Conservation (phyloP, 2,797 vertebrate species). For the Galaxias olidus region DNA sequence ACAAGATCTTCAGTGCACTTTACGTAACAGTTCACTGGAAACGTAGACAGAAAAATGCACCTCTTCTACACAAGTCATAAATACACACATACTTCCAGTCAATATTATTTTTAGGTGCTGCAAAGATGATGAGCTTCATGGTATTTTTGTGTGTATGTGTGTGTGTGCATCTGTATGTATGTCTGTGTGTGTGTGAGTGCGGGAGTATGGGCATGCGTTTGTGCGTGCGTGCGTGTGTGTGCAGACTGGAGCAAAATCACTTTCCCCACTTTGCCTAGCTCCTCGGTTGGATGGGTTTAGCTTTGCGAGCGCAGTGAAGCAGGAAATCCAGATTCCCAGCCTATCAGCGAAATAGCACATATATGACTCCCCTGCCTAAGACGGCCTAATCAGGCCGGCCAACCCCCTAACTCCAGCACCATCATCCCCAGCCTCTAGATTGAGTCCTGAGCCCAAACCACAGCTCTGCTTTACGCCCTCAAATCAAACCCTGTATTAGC, state of each 20-base stretch:
- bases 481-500: conserved; percentile 78
- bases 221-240: conserved; percentile 5
- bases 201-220: conserved; percentile 18
- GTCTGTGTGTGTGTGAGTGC: conserved; percentile 32
- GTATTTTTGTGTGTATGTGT: not conserved
- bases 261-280: conserved; percentile 75
- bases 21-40: no score
- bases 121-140: no score
- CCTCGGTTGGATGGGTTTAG: conserved; percentile 81
- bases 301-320: conserved; percentile 75
- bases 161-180: conserved; percentile 15
- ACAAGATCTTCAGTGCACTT: no score
- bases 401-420: conserved; percentile 69
- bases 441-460: conserved; percentile 79
- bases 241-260: conserved; percentile 68
- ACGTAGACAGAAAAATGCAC: no score
- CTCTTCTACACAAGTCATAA: no score
- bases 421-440: conserved; percentile 70
- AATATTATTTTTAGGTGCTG: no score
- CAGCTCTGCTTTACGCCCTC: conserved; percentile 70
- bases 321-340: conserved; percentile 81
- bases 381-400: conserved; percentile 72
- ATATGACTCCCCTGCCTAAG: conserved; percentile 75
- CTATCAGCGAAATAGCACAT: conserved; percentile 81
- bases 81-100: no score